Evolutionary conservation across 2,888 invertebrate species (phyloP).

Genomic region (Hypsopygia costalis): DNA sequence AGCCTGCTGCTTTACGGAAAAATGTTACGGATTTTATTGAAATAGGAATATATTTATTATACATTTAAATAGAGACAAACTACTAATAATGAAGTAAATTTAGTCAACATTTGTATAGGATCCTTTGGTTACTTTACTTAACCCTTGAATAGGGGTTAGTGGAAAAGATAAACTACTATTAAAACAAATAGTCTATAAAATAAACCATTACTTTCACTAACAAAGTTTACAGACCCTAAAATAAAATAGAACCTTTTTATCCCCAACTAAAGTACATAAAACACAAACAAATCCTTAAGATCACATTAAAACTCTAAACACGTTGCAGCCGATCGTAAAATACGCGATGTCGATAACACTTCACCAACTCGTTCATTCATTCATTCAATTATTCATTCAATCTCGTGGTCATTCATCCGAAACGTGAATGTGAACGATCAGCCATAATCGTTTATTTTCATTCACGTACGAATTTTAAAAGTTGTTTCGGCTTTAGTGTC

Average conservation of each 20-base stretch:
- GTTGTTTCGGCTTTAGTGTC: neutral
- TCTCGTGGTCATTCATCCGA: neutral
- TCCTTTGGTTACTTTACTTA: too few relatives aligned
- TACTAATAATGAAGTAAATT: too few relatives aligned
- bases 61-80: too few relatives aligned
- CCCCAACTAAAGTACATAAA: neutral
- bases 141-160: too few relatives aligned
- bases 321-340: constrained; percentile 14
- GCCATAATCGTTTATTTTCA: constrained; percentile 16
- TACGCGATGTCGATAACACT: constrained; percentile 20
- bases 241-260: neutral
- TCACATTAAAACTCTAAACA: neutral
- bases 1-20: too few relatives aligned
- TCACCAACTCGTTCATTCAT: constrained; percentile 23
- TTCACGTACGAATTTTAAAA: constrained; percentile 10
- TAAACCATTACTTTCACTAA: neutral
- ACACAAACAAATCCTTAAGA: neutral
- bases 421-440: constrained; percentile 12
- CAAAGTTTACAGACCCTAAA: neutral
- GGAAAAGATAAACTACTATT: too few relatives aligned
- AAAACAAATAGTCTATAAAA: neutral
- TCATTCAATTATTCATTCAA: constrained; percentile 11
- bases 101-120: too few relatives aligned
- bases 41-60: too few relatives aligned
- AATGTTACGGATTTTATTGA: too few relatives aligned